Evolutionary conservation across 1,140 invertebrate genomes (phyloP), one percentile per base, ranked within the genome.

Genomic region (Agraylea sexmaculata): DNA sequence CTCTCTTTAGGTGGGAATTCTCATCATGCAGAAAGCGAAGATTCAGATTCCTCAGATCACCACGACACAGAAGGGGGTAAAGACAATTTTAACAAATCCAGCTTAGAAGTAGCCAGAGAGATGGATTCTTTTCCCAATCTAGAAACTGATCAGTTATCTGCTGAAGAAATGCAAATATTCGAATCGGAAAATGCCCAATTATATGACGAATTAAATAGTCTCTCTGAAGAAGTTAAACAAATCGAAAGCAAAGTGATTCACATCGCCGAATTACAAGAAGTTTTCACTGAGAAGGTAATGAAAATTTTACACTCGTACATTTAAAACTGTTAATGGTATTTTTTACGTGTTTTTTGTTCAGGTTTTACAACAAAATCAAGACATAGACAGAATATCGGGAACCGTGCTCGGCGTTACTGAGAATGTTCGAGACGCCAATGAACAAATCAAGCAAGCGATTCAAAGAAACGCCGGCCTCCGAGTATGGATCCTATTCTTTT

Each of bases 371-470:
- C 93, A 97, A 70, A 91, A 96, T 54, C 78, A 81, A 53, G 88
- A 95, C 52, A 84, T 98, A 44, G 89, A 95, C 49, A 69, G 82
- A 48, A 82, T 98, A 55, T 75, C 84, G 35, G 83, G 80, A 32
- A 85, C 82, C 19, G 84, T 93, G 1, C 77, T 93, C 19, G 83
- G 84, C 1, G 78, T 90, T 0, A 94, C 91, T 3, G 91, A 97
- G 61, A 97, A 96, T 60, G 83, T 99, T 11, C 84, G 80, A 57
- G 86, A 90, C 64, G 95, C 87, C 5, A 99, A 99, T 68, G 90
- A 96, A 56, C 91, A 97, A 62, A 91, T 99, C 36, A 74, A 82
- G 49, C 80, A 93, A 68, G 92, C 94, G 0, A 96, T 98, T 51
- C 89, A 94, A 64, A 82, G 91, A 38, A 95, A 92, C 67, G 94